A percentile compares a stretch with the other conserved stretches of the same genome.
phyloP scores from a whole-genome alignment of 30 jellyfish, hydroid and myxozoan species.

The Aurelia aurita region DNA sequence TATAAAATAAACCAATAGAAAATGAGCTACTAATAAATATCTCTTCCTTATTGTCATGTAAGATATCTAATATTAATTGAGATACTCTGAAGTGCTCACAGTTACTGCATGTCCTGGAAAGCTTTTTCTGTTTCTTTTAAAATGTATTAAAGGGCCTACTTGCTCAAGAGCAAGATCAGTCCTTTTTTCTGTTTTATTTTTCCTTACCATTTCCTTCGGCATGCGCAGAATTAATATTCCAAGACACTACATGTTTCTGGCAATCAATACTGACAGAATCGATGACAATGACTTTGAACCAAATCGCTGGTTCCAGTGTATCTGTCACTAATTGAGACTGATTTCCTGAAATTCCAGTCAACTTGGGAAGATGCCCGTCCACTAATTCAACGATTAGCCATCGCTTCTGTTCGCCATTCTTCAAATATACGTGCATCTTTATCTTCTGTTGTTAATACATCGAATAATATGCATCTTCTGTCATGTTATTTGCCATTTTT shows the following conservation, averaged over 20 bases:
- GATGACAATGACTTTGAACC: conserved; percentile 89
- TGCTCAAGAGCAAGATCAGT: too few relatives aligned
- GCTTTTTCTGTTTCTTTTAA: too few relatives aligned
- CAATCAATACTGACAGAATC: conserved; percentile 88
- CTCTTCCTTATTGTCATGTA: too few relatives aligned
- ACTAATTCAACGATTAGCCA: conserved; percentile 78
- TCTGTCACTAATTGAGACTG: conserved; percentile 38
- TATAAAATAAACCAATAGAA: too few relatives aligned
- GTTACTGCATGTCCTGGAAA: too few relatives aligned
- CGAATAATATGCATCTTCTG: too few relatives aligned
- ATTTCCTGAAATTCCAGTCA: conserved; percentile 80
- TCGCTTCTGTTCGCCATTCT: conserved; percentile 70
- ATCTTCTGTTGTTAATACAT: neutral
- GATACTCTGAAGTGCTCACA: too few relatives aligned
- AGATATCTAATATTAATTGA: too few relatives aligned
- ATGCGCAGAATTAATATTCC: conserved; percentile 66
- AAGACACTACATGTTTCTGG: conserved; percentile 63
- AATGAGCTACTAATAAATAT: too few relatives aligned
- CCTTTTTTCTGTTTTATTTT: too few relatives aligned
- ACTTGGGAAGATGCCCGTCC: conserved; percentile 83
- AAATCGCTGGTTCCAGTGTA: conserved; percentile 87
- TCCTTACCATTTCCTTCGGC: too few relatives aligned
- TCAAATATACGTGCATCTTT: conserved; percentile 82
- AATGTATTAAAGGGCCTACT: too few relatives aligned
- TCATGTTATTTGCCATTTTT: neutral